Evolutionary conservation across 92 coral and sea anemone species (phyloP), one percentile per base, ranked within the genome.

Genomic region (Parazoanthus swiftii): DNA sequence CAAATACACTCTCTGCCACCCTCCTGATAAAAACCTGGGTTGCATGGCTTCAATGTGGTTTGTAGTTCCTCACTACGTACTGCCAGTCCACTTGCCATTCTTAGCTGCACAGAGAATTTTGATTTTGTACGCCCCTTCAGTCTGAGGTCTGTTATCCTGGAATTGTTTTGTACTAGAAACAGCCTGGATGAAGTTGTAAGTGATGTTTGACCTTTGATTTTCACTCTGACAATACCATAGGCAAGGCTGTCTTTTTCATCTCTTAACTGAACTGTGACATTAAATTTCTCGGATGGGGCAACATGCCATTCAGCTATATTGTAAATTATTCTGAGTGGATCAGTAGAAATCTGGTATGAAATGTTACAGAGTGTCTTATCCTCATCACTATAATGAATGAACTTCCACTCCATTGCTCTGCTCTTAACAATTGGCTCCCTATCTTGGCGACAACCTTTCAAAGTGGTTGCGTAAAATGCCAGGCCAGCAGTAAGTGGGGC

Each of bases 221-320:
- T 38, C 29, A 97, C 77, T 9, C 91, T 92, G 4, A 97, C 92
- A 8, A 97, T 89, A 5, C 98, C 99, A 79, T 89, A 82, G 5
- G 95, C 99, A 68, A 75, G 74, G 67, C 94, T 91, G 86, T 91
- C 82, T 80, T 97, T 97, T 81, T 97, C 99, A 76, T 94, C 99
- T 74, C 89, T 76, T 29, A 97, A 89, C 84, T 88, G 37, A n/a
- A 97, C 90, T 26, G 90, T 21, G 18, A 93, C 95, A 74, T 74
- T 66, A 74, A 97, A 97, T 46, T 56, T 84, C 77, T 95, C 95
- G 79, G 95, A 92, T 2, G 95, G 93, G 36, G 98, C 87, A 58
- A 86, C 93, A 67, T 73, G 66, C 99, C 99, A 97, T 9, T 97
- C 97, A 79, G 75, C 78, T 54, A 81, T 56, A 66, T 73, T 75